phyloP scores from a whole-genome alignment of 2,888 invertebrate genomes.

The Adela reaumurella region DNA sequence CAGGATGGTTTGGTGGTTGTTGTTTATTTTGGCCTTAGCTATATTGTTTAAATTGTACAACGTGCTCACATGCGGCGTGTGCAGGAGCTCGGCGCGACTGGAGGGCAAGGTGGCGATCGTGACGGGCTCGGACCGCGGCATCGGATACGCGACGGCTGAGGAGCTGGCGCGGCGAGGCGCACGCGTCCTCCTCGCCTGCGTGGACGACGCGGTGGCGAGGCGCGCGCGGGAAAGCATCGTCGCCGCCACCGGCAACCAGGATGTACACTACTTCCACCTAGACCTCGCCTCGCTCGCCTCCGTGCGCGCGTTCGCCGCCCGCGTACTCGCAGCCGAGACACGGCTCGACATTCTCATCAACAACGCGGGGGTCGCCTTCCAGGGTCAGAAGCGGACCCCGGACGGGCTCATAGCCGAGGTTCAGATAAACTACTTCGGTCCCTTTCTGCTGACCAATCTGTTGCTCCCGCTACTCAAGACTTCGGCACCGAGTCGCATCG shows the following conservation, averaged over 20 bases:
- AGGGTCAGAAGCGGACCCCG: conserved; percentile 50
- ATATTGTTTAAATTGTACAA: conserved; percentile 36
- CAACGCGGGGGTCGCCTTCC: conserved; percentile 48
- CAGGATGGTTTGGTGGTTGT: too few species aligned
- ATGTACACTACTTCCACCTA: conserved; percentile 29
- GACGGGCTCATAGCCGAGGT: conserved; percentile 67
- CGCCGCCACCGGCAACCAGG: too few species aligned
- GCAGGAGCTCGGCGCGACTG: conserved; percentile 40
- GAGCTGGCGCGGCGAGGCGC: too few species aligned
- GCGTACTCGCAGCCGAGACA: too few species aligned
- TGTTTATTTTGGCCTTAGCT: too few species aligned
- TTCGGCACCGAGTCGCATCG: too few species aligned
- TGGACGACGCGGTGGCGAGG: too few species aligned
- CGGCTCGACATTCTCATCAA: too few species aligned
- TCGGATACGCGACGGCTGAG: conserved; percentile 52
- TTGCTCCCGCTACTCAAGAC: conserved; percentile 48
- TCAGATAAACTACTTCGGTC: conserved; percentile 71
- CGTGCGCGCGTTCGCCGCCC: too few species aligned
- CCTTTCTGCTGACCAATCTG: too few species aligned
- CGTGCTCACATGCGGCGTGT: conserved; percentile 37
- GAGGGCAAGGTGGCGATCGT: conserved; percentile 48
- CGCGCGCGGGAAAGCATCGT: too few species aligned
- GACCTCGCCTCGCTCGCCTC: conserved; percentile 46
- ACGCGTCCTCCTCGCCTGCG: conserved; percentile 40
- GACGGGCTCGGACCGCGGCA: conserved; percentile 47